These are phyloP conservation scores for Macropis europaea DNA, from an alignment of 2,888 invertebrate genomes.

Conservation along the genomic window DNA sequence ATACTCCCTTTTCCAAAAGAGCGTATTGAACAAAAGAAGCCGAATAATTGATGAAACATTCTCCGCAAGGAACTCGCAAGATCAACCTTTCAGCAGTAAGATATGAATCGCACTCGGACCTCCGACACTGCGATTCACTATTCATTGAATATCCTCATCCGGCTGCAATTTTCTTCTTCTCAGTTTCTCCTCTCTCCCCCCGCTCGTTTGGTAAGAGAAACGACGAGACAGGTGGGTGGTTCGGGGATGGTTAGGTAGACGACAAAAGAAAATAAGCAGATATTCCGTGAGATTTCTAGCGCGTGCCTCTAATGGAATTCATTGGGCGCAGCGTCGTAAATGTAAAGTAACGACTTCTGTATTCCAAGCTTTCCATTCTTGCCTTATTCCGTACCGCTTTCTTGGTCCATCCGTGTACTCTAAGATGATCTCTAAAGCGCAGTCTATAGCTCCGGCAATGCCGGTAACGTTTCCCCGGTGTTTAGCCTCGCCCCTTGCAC, in stretches of 20 bases:
- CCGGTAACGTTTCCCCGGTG: neutral
- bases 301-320: constrained; percentile 44
- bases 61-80: constrained; percentile 14
- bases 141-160: constrained; percentile 8
- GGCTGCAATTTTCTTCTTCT: neutral
- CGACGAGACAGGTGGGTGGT: too few relatives aligned
- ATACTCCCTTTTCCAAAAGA: neutral
- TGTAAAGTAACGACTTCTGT: constrained; percentile 28
- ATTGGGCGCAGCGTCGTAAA: constrained; percentile 35
- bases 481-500: neutral
- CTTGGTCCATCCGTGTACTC: neutral
- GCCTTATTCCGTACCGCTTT: constrained; percentile 3
- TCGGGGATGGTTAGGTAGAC: neutral
- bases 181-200: neutral
- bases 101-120: constrained; percentile 13
- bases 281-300: constrained; percentile 6
- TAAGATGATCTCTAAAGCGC: constrained; percentile 27
- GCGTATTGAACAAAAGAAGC: constrained; percentile 7
- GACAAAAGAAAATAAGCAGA: constrained; percentile 2
- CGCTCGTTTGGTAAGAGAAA: too few relatives aligned
- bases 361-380: neutral
- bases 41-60: constrained; percentile 22
- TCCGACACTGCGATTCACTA: neutral
- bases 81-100: constrained; percentile 7
- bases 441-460: neutral